Percentiles rank a stretch among this genome's conserved stretches.
Conservation (phyloP, 2,797 vertebrate species). For the Sebastes trivittatus region DNA sequence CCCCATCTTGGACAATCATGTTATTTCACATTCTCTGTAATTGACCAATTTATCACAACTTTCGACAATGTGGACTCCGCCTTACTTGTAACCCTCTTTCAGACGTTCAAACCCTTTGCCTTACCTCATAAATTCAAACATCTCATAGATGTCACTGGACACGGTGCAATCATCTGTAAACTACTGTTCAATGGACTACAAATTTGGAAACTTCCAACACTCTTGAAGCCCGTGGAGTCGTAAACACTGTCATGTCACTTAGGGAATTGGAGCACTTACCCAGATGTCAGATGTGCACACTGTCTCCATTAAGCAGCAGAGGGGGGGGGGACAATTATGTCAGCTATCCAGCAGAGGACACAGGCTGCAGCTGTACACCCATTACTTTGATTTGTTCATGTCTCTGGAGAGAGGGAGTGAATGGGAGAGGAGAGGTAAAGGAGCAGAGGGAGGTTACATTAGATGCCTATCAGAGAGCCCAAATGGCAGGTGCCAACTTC, state of each 20-base stretch:
- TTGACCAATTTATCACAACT: conserved; percentile 35
- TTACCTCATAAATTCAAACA: conserved; percentile 34
- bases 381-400: conserved; percentile 76
- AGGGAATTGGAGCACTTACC: conserved; percentile 57
- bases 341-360: conserved; percentile 70
- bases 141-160: conserved; percentile 28
- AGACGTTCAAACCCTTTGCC: conserved; percentile 6
- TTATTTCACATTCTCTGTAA: conserved; percentile 39
- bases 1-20: conserved; percentile 19
- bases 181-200: conserved; percentile 53
- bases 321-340: conserved; percentile 66
- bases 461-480: conserved; percentile 63
- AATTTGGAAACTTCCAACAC: conserved; percentile 49
- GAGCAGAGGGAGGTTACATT: conserved; percentile 58
- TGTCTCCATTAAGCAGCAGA: conserved; percentile 67
- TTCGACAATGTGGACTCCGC: neutral
- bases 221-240: conserved; percentile 40
- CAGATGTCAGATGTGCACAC: conserved; percentile 65
- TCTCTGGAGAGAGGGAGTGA: conserved; percentile 44
- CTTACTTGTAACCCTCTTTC: neutral
- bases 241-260: conserved; percentile 66
- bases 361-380: conserved; percentile 65
- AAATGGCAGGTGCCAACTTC: conserved; percentile 64
- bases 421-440: conserved; percentile 29
- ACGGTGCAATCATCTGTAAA: conserved; percentile 59